phyloP scores from a whole-genome alignment of 2,888 invertebrate species.

The Ophion obscuratus region DNA sequence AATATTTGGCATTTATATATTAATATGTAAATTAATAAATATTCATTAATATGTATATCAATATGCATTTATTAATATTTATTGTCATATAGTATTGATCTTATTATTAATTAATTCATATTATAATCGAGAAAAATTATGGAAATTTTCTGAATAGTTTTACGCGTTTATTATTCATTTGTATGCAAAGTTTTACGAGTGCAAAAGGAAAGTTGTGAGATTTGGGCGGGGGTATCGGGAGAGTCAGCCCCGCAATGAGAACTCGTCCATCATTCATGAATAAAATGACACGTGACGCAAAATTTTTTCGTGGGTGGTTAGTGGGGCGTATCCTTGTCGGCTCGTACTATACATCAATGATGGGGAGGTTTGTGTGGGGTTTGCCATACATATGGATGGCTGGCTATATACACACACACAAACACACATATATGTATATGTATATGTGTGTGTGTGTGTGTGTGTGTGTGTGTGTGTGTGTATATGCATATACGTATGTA shows the following conservation, averaged over 20 bases:
- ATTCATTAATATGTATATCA: too few relatives aligned
- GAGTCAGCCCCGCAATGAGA: conserved; percentile 70
- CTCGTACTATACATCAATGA: conserved; percentile 69
- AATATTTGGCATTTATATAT: too few relatives aligned
- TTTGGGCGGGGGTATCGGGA: conserved; percentile 22
- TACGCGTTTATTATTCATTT: not conserved
- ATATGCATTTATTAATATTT: too few relatives aligned
- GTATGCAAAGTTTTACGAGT: not conserved
- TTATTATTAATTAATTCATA: not conserved
- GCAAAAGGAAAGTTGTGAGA: conserved; percentile 16
- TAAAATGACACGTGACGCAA: conserved; percentile 79
- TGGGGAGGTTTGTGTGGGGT: conserved; percentile 68
- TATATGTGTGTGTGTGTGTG: not conserved
- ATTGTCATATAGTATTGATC: too few relatives aligned
- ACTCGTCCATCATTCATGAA: conserved; percentile 75
- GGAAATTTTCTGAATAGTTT: not conserved
- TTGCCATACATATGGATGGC: conserved; percentile 40
- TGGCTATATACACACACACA: not conserved
- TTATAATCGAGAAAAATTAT: not conserved
- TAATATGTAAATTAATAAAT: too few relatives aligned
- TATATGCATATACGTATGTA: not conserved
- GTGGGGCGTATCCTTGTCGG: conserved; percentile 79
- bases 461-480: not conserved
- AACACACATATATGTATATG: not conserved
- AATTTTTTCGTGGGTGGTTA: conserved; percentile 80